Percentiles rank a stretch among this genome's conserved stretches.
These are phyloP conservation scores for Trissolcus brochymenae DNA, from an alignment of 2,888 invertebrate species.

Conservation along the genomic window DNA sequence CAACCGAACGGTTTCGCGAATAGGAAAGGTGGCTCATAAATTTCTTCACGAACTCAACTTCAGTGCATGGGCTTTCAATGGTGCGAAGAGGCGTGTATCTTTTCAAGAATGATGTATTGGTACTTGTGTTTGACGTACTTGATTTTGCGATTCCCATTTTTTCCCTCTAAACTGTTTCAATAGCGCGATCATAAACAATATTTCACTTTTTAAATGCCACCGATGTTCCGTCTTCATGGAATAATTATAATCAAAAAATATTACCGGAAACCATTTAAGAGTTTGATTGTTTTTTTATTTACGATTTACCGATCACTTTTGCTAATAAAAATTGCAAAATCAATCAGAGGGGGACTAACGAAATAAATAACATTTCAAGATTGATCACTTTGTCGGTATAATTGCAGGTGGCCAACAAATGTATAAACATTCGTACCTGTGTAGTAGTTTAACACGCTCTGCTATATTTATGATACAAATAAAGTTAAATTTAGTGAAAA, in stretches of 20 bases:
- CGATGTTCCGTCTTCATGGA: too few species aligned
- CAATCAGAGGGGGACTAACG: background rate
- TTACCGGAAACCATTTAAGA: too few species aligned
- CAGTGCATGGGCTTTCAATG: conserved; percentile 40
- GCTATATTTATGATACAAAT: conserved; percentile 54
- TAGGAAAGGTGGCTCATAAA: conserved; percentile 52
- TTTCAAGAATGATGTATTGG: conserved; percentile 38
- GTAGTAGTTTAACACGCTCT: conserved; percentile 27
- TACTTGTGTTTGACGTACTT: conserved; percentile 38
- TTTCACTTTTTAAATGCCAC: background rate
- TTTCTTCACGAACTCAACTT: conserved; percentile 39
- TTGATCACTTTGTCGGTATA: conserved; percentile 21
- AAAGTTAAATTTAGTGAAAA: conserved; percentile 64
- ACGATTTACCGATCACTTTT: too few species aligned
- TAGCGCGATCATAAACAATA: too few species aligned
- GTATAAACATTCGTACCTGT: conserved; percentile 29
- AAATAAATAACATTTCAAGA: conserved; percentile 11
- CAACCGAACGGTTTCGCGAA: conserved; percentile 24
- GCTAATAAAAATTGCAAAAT: too few species aligned
- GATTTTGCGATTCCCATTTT: conserved; percentile 26
- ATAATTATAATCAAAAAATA: too few species aligned
- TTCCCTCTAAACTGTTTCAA: background rate
- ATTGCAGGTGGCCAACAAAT: conserved; percentile 22
- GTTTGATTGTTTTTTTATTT: too few species aligned
- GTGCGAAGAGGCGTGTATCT: conserved; percentile 50